Evolutionary conservation across 2,113 vertebrate genomes (phyloP), one percentile per base, ranked within the genome.

Genomic region (Dascyllus trimaculatus): DNA sequence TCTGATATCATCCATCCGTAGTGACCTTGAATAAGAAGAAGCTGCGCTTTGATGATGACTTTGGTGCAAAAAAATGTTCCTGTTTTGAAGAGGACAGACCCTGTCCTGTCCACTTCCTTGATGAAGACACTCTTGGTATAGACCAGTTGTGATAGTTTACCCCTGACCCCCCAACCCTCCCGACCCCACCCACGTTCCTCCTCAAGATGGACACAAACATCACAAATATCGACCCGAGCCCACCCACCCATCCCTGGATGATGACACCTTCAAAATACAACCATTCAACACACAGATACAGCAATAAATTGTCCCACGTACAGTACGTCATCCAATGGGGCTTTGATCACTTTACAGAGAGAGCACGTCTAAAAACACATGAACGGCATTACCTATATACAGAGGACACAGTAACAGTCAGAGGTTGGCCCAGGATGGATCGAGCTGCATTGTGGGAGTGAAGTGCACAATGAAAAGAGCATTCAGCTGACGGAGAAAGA

Each of bases 21-120:
- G 87, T 92, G 86, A 91, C 86, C 87, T 92, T 90, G 89, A 92
- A 88, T 89, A 90, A 92, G 91, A 91, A 92, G 89, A 93, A 94
- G 93, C 93, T 94, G 93, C 93, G 91, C 93, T 88, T 94, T 89
- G 93, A 92, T 93, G 93, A 93, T 92, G 91, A 93, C 93, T 94
- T 94, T 94, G 93, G 93, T 94, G 93, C 92, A 93, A 94, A 93
- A 93, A 91, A 94, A 93, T 92, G 92, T 94, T 93, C 92, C 93
- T 92, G 90, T 90, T 89, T 88, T 69, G 85, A 92, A 91, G 92
- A 89, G 82, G 92, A 88, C 90, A 92, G 93, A 93, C 90, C 91
- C 90, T 91, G 92, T 90, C 91, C 90, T 93, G 93, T 87, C 92
- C 92, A 75, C 92, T 86, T 75, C 85, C 91, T 92, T 29, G 84